Conservation (phyloP, 2,888 invertebrate species). For the Eristalis arbustorum region DNA sequence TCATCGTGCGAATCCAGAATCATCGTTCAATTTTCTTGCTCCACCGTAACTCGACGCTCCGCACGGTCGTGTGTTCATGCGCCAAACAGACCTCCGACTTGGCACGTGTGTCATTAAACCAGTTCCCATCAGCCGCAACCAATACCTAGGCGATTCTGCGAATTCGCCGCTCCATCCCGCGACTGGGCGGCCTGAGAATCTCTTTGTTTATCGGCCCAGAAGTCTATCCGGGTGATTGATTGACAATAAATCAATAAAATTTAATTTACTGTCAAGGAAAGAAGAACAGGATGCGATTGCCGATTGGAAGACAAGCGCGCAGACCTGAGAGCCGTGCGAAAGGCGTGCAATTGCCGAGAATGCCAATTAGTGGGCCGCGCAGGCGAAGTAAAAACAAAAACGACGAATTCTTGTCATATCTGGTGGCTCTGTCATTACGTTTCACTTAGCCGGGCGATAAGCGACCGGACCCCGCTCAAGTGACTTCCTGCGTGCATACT, state of each 20-base stretch:
- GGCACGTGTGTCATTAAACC: conserved; percentile 66
- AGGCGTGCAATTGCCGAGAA: conserved; percentile 13
- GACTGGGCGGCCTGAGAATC: background rate
- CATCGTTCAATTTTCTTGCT: conserved; percentile 56
- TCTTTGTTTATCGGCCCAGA: conserved; percentile 37
- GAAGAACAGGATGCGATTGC: conserved; percentile 31
- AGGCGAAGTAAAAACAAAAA: background rate
- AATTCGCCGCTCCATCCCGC: background rate
- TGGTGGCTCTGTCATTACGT: conserved; percentile 27
- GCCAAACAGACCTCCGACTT: conserved; percentile 33
- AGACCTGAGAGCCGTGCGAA: conserved; percentile 13
- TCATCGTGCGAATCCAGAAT: conserved; percentile 61
- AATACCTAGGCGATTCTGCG: conserved; percentile 31
- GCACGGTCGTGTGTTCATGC: background rate
- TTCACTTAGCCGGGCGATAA: conserved; percentile 49
- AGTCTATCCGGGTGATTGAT: conserved; percentile 37
- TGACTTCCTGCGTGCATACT: background rate
- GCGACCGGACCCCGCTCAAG: background rate
- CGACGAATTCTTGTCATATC: background rate
- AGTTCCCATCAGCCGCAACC: conserved; percentile 24
- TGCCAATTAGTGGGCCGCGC: conserved; percentile 49
- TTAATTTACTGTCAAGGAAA: conserved; percentile 53
- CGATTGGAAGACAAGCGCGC: background rate
- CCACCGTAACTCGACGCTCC: conserved; percentile 28
- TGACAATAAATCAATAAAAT: conserved; percentile 64